Conservation (phyloP, 2,113 vertebrate genomes). For the Corythornis cristatus region DNA sequence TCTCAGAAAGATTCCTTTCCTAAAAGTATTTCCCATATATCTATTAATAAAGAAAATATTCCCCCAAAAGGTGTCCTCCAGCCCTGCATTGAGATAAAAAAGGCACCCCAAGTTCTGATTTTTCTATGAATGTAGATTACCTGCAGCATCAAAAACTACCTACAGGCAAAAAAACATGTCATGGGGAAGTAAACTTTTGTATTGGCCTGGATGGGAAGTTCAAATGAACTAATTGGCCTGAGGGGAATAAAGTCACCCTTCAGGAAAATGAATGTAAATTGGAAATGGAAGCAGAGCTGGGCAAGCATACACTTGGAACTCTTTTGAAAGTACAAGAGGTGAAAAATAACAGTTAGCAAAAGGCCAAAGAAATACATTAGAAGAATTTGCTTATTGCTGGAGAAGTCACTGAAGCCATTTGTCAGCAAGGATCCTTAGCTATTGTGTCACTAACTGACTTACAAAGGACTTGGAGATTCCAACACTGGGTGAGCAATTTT, state of each 20-base stretch:
- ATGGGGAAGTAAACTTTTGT: not conserved
- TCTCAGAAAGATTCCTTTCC: not conserved
- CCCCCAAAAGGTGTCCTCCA: not conserved
- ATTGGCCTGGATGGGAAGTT: not conserved
- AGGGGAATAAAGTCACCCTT: not conserved
- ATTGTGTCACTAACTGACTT: not conserved
- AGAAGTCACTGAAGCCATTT: not conserved
- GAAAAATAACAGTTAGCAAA: not conserved
- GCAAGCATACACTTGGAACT: not conserved
- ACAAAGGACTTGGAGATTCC: not conserved
- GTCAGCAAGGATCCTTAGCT: not conserved
- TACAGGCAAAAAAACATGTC: not conserved
- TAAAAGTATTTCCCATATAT: not conserved
- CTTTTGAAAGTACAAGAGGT: not conserved
- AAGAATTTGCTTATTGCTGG: not conserved
- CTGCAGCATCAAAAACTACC: not conserved
- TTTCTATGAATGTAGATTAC: not conserved
- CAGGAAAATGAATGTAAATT: not conserved
- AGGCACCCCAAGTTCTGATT: not conserved
- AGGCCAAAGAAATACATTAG: not conserved
- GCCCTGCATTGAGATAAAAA: not conserved
- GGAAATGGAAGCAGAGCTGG: not conserved
- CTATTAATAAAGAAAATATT: not conserved
- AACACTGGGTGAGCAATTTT: not conserved
- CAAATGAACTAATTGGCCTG: not conserved